Base-by-base conservation (phyloP, 2,888 invertebrate genomes). In the Eudasyphora cyanicolor region DNA sequence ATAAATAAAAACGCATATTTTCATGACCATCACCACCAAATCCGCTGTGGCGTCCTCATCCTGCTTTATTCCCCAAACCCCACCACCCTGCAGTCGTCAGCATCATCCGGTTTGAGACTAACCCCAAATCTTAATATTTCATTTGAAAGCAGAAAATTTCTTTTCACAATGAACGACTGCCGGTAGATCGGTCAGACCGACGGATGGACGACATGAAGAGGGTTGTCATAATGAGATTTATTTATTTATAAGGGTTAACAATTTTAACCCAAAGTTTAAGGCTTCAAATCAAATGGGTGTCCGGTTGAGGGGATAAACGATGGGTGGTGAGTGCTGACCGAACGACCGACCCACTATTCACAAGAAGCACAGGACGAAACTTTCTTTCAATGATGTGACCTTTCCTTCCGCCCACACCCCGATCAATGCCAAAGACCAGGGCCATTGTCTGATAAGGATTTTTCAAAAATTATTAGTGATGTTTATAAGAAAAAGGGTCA, bases 211-310 rank as follows among this genome's bases (percentile, higher is more conserved):
- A 4, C 24, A 42, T 76, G 76, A 80, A 76, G 71, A 80, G 76
- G 76, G 64, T 80, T 76, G 76, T 80, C 80, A 80, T 71, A 80
- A 76, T 64, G 76, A 76, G 76, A 76, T 80, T 80, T 80, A 76
- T 80, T 75, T 75, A 80, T 80, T 76, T 80, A 75, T 79, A 78
- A 71, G 75, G 80, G 75, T 51, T 80, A 60, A 75, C 24, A 60
- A 60, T 64, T 73, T 78, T 57, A 67, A 51, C 60, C 32, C 32
- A 77, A 76, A 76, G 29, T 67, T 21, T 67, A 42, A 42, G 67
- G 21, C 42, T 42, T 67, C 19, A 17, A 64, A 38, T 38, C 35
- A 38, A 64, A 64, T 64, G 35, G 62, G 62, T 21, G 35, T 38
- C n/a, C 38, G 21, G 24, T 24, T n/a, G n/a, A n/a, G 21, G 6